These are phyloP conservation scores for Acanthococcus lagerstroemiae DNA, from an alignment of 2,888 invertebrate genomes.

Conservation along the genomic window DNA sequence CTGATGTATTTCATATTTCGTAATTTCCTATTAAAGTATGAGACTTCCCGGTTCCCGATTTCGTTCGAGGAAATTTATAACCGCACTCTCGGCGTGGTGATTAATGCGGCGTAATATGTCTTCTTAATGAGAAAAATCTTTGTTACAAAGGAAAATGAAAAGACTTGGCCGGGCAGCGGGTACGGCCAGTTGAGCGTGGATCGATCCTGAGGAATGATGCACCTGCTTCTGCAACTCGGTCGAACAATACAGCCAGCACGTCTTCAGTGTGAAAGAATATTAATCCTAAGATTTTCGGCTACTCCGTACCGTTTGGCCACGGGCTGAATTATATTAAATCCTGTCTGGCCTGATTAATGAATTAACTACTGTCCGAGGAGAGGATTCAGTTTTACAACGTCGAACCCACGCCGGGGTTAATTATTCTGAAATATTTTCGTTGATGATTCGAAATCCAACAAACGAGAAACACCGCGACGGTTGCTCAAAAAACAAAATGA, in stretches of 20 bases:
- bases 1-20: too few species aligned
- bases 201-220: conserved; percentile 8
- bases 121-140: conserved; percentile 27
- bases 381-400: too few species aligned
- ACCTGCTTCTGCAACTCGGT: conserved; percentile 10
- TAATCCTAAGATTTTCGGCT: background rate
- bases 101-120: conserved; percentile 22
- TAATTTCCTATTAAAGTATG: too few species aligned
- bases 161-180: too few species aligned
- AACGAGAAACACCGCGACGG: too few species aligned
- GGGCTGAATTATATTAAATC: conserved; percentile 28
- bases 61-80: background rate
- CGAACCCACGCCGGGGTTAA: too few species aligned
- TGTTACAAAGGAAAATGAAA: background rate
- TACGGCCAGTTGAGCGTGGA: background rate
- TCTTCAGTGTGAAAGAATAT: background rate
- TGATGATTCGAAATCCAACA: too few species aligned
- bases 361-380: conserved; percentile 21
- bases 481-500: too few species aligned
- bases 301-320: conserved; percentile 1
- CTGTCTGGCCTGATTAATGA: conserved; percentile 27
- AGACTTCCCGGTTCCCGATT: background rate
- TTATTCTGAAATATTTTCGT: too few species aligned
- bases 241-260: background rate
- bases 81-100: conserved; percentile 2